These are phyloP conservation scores for Mirounga angustirostris DNA, from an alignment of 2,113 vertebrate species.

Conservation along the genomic window DNA sequence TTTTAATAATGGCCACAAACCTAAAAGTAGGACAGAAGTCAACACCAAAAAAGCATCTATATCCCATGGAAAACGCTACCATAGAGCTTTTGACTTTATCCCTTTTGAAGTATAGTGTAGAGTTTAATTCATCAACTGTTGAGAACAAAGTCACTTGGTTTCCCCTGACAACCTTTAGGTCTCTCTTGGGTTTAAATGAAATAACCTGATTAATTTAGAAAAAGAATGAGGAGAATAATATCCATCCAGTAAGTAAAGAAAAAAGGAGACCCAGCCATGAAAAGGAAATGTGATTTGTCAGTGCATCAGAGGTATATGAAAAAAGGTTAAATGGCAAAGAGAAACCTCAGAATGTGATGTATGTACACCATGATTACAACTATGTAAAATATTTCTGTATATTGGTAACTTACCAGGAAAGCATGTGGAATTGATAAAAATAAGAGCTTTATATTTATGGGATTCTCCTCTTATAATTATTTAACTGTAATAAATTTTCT, in stretches of 20 bases:
- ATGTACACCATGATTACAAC: neutral
- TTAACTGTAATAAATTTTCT: slow-evolving; percentile 28
- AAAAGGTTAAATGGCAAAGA: slow-evolving; percentile 35
- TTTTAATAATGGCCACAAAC: slow-evolving; percentile 31
- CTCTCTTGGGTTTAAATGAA: slow-evolving; percentile 25
- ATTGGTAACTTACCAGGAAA: slow-evolving; percentile 14
- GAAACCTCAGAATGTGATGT: neutral
- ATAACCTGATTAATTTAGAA: slow-evolving; percentile 39
- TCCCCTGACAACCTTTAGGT: slow-evolving; percentile 37
- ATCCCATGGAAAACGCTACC: neutral
- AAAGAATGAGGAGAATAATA: slow-evolving; percentile 46
- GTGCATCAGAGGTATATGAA: neutral
- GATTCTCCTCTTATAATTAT: slow-evolving; percentile 41
- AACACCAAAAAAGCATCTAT: slow-evolving; percentile 36
- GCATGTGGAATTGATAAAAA: slow-evolving; percentile 23
- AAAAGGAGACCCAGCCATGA: slow-evolving; percentile 41
- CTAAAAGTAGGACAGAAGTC: slow-evolving; percentile 14
- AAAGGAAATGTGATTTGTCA: slow-evolving; percentile 52
- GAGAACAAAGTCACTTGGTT: slow-evolving; percentile 29
- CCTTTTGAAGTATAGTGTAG: neutral
- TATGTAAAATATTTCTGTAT: slow-evolving; percentile 56
- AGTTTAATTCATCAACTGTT: slow-evolving; percentile 48
- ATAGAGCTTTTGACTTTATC: slow-evolving; percentile 50
- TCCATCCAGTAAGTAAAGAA: slow-evolving; percentile 43
- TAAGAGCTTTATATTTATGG: slow-evolving; percentile 25